A percentile compares a stretch with the other conserved stretches of the same genome.
These are phyloP conservation scores for Frankliniella intonsa DNA, from an alignment of 2,888 invertebrate genomes.

Conservation along the genomic window DNA sequence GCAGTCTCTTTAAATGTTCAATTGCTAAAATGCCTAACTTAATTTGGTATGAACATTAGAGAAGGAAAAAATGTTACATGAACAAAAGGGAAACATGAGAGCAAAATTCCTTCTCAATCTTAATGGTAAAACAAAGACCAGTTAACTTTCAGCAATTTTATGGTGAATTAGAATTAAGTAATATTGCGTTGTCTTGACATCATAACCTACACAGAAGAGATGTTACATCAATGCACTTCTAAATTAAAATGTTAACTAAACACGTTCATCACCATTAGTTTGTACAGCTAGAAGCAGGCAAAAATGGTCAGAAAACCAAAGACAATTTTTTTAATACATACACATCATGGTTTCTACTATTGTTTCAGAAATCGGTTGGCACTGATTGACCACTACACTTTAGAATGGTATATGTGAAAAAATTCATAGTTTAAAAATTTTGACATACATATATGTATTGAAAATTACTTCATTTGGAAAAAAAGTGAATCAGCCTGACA, in stretches of 20 bases:
- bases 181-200: conserved; percentile 20
- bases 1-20: conserved; percentile 9
- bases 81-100: background rate
- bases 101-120: background rate
- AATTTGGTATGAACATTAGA: conserved; percentile 14
- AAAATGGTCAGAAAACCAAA: background rate
- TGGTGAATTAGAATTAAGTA: conserved; percentile 25
- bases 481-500: background rate
- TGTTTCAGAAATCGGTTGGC: background rate
- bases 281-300: conserved; percentile 7
- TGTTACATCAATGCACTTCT: conserved; percentile 17
- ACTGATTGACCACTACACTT: background rate
- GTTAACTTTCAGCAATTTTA: background rate
- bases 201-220: conserved; percentile 4
- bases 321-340: background rate
- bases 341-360: background rate
- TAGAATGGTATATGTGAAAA: background rate
- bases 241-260: conserved; percentile 25
- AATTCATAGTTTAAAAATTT: background rate
- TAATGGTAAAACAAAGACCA: background rate
- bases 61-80: background rate
- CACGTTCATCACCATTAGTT: conserved; percentile 17
- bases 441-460: background rate
- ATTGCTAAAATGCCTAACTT: conserved; percentile 10
- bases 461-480: background rate